Conservation (phyloP, 2,113 vertebrate species). For the Elaphurus davidianus region DNA sequence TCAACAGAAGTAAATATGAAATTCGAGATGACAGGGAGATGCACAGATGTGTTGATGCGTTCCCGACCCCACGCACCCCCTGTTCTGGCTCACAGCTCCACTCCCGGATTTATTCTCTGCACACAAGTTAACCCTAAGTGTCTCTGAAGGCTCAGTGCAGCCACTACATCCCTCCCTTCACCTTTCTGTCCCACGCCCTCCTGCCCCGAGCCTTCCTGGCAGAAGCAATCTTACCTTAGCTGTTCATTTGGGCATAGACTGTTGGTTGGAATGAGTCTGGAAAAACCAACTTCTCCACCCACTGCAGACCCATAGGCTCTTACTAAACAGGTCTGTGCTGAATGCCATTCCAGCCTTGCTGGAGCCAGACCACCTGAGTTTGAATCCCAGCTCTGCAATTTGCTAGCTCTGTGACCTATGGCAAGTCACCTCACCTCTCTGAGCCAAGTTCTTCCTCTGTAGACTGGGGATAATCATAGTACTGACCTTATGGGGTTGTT, state of each 20-base stretch:
- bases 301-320: neutral
- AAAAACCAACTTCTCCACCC: neutral
- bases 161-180: neutral
- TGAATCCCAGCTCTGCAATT: neutral
- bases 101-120: slow-evolving; percentile 66
- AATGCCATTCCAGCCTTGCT: neutral
- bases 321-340: neutral
- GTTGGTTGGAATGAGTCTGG: neutral
- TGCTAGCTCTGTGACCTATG: neutral
- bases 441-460: neutral
- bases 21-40: slow-evolving; percentile 72
- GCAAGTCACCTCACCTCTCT: neutral
- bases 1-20: slow-evolving; percentile 87
- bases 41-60: neutral
- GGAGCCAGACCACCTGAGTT: too few species aligned
- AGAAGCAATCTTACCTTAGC: neutral
- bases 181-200: neutral
- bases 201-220: neutral
- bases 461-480: neutral
- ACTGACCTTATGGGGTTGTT: neutral
- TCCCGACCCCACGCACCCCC: neutral
- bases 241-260: neutral
- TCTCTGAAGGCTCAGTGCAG: slow-evolving; percentile 51
- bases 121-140: slow-evolving; percentile 69
- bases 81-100: slow-evolving; percentile 22